These are phyloP conservation scores for Leucoma salicis DNA, from an alignment of 2,888 invertebrate genomes.

Conservation along the genomic window DNA sequence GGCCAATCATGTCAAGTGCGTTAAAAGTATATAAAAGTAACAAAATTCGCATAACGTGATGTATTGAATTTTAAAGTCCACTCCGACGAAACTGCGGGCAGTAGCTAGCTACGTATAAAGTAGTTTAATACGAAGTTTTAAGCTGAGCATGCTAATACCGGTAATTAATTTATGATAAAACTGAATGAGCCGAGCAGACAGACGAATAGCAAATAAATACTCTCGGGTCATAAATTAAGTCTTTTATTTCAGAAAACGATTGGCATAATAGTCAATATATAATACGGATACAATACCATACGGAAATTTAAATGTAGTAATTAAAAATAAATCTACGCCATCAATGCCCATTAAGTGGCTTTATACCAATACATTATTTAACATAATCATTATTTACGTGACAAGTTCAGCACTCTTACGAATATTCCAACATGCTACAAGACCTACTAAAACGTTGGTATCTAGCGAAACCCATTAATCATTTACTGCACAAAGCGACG, in stretches of 20 bases:
- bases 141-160: too few relatives aligned
- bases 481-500: too few relatives aligned
- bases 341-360: conserved; percentile 37
- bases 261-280: conserved; percentile 75
- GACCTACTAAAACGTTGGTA: conserved; percentile 18
- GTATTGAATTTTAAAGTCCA: too few relatives aligned
- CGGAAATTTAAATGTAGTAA: conserved; percentile 57
- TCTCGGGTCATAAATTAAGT: conserved; percentile 67
- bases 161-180: too few relatives aligned
- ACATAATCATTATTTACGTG: conserved; percentile 20
- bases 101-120: too few relatives aligned
- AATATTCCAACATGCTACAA: conserved; percentile 19
- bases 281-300: conserved; percentile 76
- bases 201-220: too few relatives aligned
- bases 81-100: too few relatives aligned
- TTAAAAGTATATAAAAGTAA: too few relatives aligned
- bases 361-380: conserved; percentile 47
- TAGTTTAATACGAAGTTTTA: too few relatives aligned
- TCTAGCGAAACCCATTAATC: conserved; percentile 7
- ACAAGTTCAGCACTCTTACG: conserved; percentile 5
- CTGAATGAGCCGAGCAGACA: too few relatives aligned
- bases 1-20: too few relatives aligned
- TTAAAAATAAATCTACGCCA: conserved; percentile 45
- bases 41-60: too few relatives aligned
- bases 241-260: conserved; percentile 79